Base-by-base conservation (phyloP, 2,888 invertebrate species). In the Merodon equestris region DNA sequence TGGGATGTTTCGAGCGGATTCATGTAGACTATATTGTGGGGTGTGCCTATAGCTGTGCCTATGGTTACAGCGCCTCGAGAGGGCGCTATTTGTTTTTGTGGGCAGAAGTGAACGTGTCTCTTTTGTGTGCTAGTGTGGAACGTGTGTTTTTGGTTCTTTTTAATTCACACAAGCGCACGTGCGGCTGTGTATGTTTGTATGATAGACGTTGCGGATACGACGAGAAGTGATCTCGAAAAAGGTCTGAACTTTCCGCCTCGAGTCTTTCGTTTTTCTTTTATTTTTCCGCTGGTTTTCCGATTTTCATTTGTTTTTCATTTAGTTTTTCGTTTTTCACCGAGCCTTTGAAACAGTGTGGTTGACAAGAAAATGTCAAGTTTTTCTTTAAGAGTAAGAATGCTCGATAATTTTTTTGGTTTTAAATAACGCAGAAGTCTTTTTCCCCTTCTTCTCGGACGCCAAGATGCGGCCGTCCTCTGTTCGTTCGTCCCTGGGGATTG, bases 221-320 rank as follows among this genome's bases (percentile, higher is more conserved):
- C 61, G 48, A 76, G 76, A 64, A 54, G 68, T 79, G 73, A 74
- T 79, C 79, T 79, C 68, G 27, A 74, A 74, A 70, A 67, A 73
- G 60, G 54, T 19, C 74, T 74, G 74, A 79, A 79, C 74, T 79
- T 79, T 79, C 74, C 73, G 63, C 57, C 36, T 70, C 45, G 1
- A 50, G 57, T 63, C 3, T 44, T 5, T 13, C 40, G 27, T 9
- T 40, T 10, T 40, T 64, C 53, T 47, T 58, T 27, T 27, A 4
- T 73, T 44, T 57, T 66, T 58, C 34, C 19, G 13, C 61, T 45
- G 42, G 53, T 66, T 63, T 66, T 74, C 48, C 45, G 40, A 73
- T 64, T 73, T 70, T 64, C 56, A 15, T 60, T 68, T 44, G 34
- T 56, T 47, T 61, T 60, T 61, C 54, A 40, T 50, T 45, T 9